Conservation (phyloP, 2,113 vertebrate genomes). For the Chloroceryle aenea region DNA sequence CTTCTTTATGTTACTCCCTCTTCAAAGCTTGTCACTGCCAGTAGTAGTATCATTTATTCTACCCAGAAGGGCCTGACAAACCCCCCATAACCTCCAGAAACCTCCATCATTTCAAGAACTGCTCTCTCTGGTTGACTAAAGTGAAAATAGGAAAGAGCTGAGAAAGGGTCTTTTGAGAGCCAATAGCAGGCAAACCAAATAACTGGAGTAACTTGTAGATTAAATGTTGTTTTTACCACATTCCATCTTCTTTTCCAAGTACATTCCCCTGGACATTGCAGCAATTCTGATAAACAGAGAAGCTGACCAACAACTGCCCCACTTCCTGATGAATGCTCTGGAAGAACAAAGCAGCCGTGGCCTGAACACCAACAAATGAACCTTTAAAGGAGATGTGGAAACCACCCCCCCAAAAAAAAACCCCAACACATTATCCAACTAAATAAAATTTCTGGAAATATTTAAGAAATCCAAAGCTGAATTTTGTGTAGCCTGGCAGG, state of each 20-base stretch:
- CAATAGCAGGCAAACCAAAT: not conserved
- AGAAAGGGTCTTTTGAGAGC: not conserved
- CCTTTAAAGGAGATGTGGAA: not conserved
- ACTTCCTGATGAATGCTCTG: not conserved
- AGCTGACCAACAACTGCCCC: not conserved
- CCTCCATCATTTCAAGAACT: not conserved
- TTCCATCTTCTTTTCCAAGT: slow-evolving; percentile 6
- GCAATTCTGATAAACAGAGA: not conserved
- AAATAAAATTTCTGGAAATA: not conserved
- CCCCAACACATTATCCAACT: not conserved
- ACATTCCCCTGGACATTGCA: not conserved
- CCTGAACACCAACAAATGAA: not conserved
- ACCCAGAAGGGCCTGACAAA: not conserved
- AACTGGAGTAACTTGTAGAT: not conserved
- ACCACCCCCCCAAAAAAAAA: not conserved
- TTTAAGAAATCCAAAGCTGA: not conserved
- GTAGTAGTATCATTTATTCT: not conserved
- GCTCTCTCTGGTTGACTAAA: not conserved
- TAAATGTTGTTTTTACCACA: not conserved
- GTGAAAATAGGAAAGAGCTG: slow-evolving; percentile 12
- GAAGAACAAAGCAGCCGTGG: not conserved
- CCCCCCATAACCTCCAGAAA: not conserved
- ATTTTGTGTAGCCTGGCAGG: not conserved
- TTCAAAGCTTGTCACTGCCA: not conserved
- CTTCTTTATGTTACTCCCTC: not conserved